Conservation (phyloP, 2,888 invertebrate genomes). For the Panzeria rudis region DNA sequence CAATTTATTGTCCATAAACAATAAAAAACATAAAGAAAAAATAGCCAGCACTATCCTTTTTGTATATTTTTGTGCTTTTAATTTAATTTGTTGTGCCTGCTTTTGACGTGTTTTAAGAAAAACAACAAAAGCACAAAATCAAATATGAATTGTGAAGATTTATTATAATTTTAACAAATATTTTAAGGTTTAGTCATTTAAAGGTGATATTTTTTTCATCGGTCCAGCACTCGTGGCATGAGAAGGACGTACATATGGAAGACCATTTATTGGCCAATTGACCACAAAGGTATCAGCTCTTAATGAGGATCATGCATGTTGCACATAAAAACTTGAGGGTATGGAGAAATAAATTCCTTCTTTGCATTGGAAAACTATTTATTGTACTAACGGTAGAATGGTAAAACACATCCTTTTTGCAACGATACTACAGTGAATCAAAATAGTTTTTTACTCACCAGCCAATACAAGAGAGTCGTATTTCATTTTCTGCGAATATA, state of each 20-base stretch:
- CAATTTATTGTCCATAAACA: slow-evolving; percentile 56
- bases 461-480: no score
- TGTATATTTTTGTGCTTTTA: slow-evolving; percentile 8
- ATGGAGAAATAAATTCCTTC: no score
- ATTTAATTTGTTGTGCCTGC: slow-evolving; percentile 50
- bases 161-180: slow-evolving; percentile 5
- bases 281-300: no score
- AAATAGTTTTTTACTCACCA: no score
- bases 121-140: not conserved
- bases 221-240: not conserved
- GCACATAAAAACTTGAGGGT: no score
- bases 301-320: no score
- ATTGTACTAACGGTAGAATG: no score
- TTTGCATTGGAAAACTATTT: not conserved
- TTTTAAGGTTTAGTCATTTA: not conserved
- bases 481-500: no score
- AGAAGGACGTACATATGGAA: no score
- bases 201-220: not conserved
- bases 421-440: no score
- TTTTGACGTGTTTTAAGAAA: slow-evolving; percentile 23
- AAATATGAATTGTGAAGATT: not conserved
- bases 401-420: no score
- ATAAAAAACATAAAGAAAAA: not conserved
- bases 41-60: slow-evolving; percentile 30
- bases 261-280: not conserved